Percentiles rank a stretch among this genome's conserved stretches.
These are phyloP conservation scores for Drosophila sordidula DNA, from an alignment of 2,888 invertebrate genomes.

Conservation along the genomic window DNA sequence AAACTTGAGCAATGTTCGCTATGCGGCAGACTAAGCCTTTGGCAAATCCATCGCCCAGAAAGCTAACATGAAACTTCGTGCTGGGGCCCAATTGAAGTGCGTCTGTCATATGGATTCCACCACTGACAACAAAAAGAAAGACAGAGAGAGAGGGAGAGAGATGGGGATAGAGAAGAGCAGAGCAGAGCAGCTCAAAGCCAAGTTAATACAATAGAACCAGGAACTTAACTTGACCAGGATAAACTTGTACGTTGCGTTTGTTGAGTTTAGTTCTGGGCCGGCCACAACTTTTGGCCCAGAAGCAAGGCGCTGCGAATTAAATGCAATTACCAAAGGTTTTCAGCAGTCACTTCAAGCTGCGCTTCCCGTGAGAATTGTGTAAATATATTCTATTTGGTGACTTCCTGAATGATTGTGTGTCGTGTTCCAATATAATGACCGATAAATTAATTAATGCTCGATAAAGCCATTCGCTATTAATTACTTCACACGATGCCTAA, in stretches of 20 bases:
- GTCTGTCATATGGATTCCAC: conserved; percentile 30
- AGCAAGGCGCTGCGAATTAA: conserved; percentile 35
- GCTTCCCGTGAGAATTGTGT: conserved; percentile 31
- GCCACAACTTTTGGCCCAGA: conserved; percentile 27
- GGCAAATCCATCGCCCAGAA: conserved; percentile 33
- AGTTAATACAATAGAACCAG: conserved; percentile 44
- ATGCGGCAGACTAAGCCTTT: conserved; percentile 23
- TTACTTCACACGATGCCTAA: conserved; percentile 53
- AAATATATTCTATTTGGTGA: not conserved
- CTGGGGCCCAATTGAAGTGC: conserved; percentile 28
- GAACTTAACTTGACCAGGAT: conserved; percentile 30
- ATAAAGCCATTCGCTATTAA: conserved; percentile 74
- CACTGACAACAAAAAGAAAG: conserved; percentile 2
- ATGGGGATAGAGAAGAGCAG: not conserved
- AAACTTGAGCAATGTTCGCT: conserved; percentile 20
- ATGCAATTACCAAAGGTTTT: conserved; percentile 50
- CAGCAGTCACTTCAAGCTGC: not conserved
- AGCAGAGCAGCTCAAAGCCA: conserved; percentile 25
- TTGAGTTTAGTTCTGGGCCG: conserved; percentile 31
- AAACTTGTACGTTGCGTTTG: conserved; percentile 40
- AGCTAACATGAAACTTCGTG: conserved; percentile 31
- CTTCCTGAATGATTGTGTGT: not conserved
- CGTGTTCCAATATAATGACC: conserved; percentile 48
- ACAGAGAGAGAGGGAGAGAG: too few relatives aligned
- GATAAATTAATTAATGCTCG: conserved; percentile 77